Evolutionary conservation across 2,113 vertebrate genomes (phyloP).

Genomic region (Hydrochoerus hydrochaeris): DNA sequence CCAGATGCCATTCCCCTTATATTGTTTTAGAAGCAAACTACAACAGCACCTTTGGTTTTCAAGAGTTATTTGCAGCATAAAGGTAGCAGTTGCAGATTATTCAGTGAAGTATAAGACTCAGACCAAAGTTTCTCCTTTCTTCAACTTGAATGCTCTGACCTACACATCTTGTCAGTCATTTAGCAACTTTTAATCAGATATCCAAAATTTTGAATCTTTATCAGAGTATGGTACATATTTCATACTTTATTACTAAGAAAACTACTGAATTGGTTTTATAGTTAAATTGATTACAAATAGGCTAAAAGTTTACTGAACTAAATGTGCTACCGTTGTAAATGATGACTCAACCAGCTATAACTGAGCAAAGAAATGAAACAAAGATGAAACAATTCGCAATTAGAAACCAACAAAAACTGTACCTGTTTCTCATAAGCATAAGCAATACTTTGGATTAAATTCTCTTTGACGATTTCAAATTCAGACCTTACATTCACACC

Average conservation of each 20-base stretch:
- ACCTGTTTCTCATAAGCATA: background rate
- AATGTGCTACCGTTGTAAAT: background rate
- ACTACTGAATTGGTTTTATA: background rate
- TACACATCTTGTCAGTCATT: background rate
- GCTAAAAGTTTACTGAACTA: background rate
- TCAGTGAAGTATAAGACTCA: background rate
- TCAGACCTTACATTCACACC: conserved; percentile 15
- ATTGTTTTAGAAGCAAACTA: background rate
- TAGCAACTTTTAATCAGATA: background rate
- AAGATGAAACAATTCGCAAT: background rate
- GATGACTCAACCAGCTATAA: background rate
- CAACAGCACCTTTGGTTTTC: background rate
- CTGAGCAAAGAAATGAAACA: conserved; percentile 25
- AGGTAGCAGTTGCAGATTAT: background rate
- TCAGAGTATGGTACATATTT: background rate
- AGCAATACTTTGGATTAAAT: conserved; percentile 1
- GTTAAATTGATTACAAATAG: conserved; percentile 30
- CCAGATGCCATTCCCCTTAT: background rate
- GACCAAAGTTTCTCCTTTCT: background rate
- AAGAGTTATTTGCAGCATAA: background rate
- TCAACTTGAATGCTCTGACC: background rate
- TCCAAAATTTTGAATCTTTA: conserved; percentile 21
- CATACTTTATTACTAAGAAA: background rate
- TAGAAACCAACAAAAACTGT: conserved; percentile 7
- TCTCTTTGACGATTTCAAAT: conserved; percentile 20